Conservation (phyloP, 92 coral and sea anemone species). For the Heteractis magnifica region DNA sequence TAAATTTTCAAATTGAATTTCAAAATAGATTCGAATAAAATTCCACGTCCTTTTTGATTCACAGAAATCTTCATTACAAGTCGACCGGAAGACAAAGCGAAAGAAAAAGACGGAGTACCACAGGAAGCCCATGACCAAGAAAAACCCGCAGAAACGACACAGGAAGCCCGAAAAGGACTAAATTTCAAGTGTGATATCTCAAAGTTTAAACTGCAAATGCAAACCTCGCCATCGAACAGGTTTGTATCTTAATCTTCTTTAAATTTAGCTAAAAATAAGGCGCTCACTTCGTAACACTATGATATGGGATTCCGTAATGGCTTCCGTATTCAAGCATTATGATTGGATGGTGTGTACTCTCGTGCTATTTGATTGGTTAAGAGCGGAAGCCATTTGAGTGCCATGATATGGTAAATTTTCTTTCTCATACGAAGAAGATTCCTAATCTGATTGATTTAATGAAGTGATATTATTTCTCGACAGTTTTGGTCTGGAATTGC, state of each 20-base stretch:
- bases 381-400: background rate
- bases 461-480: background rate
- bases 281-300: background rate
- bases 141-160: background rate
- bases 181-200: constrained; percentile 53
- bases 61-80: constrained; percentile 8
- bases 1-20: background rate
- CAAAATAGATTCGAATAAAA: background rate
- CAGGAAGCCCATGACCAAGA: background rate
- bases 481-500: constrained; percentile 86
- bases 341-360: background rate
- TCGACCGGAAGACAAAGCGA: background rate
- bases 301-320: no score
- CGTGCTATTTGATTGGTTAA: background rate
- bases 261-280: background rate
- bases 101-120: background rate
- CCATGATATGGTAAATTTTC: background rate
- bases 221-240: constrained; percentile 81
- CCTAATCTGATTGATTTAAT: no score
- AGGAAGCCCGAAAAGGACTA: constrained; percentile 18
- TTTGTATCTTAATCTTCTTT: constrained; percentile 14
- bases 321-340: background rate
- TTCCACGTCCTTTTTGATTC: background rate
- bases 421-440: no score
- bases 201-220: constrained; percentile 60